Base-by-base conservation (phyloP, 2,888 invertebrate genomes). In the Micropterix aruncella region DNA sequence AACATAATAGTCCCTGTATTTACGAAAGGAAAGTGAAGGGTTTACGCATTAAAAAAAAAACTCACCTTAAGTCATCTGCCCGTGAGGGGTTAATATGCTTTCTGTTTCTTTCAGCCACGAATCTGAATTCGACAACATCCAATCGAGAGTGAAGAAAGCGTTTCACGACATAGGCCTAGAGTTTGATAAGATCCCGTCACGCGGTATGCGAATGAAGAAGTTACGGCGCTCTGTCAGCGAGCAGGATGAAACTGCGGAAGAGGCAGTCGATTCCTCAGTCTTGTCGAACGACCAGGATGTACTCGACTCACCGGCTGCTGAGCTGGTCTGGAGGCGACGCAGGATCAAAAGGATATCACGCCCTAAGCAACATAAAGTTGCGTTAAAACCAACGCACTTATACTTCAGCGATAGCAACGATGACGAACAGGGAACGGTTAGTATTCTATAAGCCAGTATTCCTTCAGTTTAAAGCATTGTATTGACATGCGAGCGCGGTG, bases 391-490 rank as follows among this genome's bases (percentile, higher is more conserved):
- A n/a, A 42, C 40, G 19, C 42, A 18, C 2, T 42, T 43, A 47
- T 52, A 52, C 40, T 37, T 46, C 16, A 54, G 51, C 46, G 53
- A 51, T 7, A 51, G 48, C 42, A 53, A 54, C 41, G 52, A 53
- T 15, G 52, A 52, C 42, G 42, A 48, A 14, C 36, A 52, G 52
- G 18, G 16, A 41, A 2, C 41, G 44, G 4, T 36, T 46, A 5
- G 37, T 48, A 12, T 43, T 45, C 44, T 44, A n/a, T n/a, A n/a
- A n/a, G n/a, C n/a, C n/a, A n/a, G n/a, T n/a, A n/a, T n/a, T n/a
- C n/a, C n/a, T n/a, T n/a, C n/a, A n/a, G n/a, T n/a, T n/a, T n/a
- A n/a, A n/a, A n/a, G n/a, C n/a, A n/a, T n/a, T n/a, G n/a, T n/a
- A n/a, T n/a, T n/a, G n/a, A n/a, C n/a, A n/a, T n/a, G n/a, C n/a